phyloP scores from a whole-genome alignment of 2,113 vertebrate genomes.

The Ginglymostoma cirratum region DNA sequence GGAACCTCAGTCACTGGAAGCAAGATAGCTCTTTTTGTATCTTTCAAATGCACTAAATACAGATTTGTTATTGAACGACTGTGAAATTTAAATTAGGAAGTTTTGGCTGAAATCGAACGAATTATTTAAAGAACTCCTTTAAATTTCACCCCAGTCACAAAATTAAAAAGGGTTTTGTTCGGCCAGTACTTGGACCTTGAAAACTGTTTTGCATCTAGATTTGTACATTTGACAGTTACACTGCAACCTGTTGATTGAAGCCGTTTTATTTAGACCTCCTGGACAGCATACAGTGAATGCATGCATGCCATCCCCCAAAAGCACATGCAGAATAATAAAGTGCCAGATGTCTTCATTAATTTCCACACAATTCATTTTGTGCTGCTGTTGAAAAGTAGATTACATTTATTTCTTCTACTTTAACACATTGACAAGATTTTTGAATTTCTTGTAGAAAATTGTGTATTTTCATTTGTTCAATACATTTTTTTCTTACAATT shows the following conservation, averaged over 20 bases:
- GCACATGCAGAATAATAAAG: constrained; percentile 13
- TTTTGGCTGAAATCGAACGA: neutral
- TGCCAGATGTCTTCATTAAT: constrained; percentile 18
- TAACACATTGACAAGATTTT: neutral
- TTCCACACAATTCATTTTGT: neutral
- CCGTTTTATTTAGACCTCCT: neutral
- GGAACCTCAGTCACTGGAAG: neutral
- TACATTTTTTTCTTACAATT: neutral
- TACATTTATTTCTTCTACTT: neutral
- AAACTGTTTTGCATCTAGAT: neutral
- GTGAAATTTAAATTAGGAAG: neutral
- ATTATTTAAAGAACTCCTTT: neutral
- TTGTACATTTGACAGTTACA: neutral
- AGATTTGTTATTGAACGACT: neutral
- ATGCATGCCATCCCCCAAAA: neutral
- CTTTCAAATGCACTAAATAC: neutral
- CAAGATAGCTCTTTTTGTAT: neutral
- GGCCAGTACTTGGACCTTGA: neutral
- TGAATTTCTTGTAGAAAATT: neutral
- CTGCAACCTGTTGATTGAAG: neutral
- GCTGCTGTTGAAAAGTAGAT: neutral
- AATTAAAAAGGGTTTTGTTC: neutral
- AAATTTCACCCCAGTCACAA: neutral
- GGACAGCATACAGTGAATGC: neutral
- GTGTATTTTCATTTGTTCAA: neutral